Evolutionary conservation across 92 coral and sea anemone genomes (phyloP).

Genomic region (Porites rus): DNA sequence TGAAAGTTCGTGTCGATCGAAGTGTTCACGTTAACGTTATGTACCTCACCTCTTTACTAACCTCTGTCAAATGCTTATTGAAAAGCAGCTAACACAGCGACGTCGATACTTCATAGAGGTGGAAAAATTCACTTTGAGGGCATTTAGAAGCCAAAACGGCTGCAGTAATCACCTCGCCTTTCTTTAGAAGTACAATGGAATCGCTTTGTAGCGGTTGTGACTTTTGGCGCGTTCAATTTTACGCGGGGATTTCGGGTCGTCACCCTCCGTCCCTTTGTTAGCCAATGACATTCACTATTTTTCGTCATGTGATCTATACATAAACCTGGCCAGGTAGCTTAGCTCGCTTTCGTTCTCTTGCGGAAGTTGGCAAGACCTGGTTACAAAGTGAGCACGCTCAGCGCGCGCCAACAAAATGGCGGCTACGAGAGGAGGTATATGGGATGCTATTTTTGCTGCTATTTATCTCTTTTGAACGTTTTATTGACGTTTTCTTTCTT

Average conservation of each 20-base stretch:
- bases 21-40: slow-evolving; percentile 21
- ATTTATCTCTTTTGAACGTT: neutral
- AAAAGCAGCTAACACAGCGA: neutral
- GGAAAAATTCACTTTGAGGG: slow-evolving; percentile 11
- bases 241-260: slow-evolving; percentile 89
- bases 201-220: slow-evolving; percentile 79
- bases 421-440: slow-evolving; percentile 75
- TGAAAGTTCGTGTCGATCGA: neutral
- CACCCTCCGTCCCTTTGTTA: slow-evolving; percentile 29
- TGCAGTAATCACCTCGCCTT: slow-evolving; percentile 35
- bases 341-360: slow-evolving; percentile 25
- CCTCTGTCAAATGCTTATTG: neutral
- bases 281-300: slow-evolving; percentile 70
- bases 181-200: slow-evolving; percentile 18
- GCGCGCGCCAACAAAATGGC: slow-evolving; percentile 84
- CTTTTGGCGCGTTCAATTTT: slow-evolving; percentile 98
- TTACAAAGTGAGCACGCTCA: slow-evolving; percentile 73
- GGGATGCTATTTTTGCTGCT: neutral
- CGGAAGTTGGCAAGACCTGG: slow-evolving; percentile 59
- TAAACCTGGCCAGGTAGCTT: slow-evolving; percentile 31
- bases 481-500: neutral
- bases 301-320: slow-evolving; percentile 57
- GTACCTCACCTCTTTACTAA: slow-evolving; percentile 32
- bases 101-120: slow-evolving; percentile 20
- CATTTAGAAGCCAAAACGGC: neutral